Conservation (phyloP, 2,797 vertebrate genomes). For the Menidia menidia region DNA sequence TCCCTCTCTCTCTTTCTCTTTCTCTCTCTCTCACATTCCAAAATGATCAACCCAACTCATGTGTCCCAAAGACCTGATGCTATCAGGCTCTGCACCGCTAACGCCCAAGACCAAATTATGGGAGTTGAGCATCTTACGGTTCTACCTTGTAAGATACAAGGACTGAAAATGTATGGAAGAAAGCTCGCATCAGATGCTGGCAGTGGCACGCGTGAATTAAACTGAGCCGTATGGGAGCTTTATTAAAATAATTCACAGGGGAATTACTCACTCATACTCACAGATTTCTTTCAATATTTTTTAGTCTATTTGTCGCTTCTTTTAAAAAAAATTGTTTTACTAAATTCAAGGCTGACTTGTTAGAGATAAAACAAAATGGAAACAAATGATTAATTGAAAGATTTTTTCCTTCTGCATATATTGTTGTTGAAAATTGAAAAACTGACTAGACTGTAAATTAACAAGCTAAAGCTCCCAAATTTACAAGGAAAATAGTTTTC, state of each 20-base stretch:
- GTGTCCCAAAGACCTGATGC: slow-evolving; percentile 21
- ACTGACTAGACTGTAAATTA: not conserved
- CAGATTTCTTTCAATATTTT: too few species aligned
- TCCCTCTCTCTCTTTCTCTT: slow-evolving; percentile 3
- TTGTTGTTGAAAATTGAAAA: not conserved
- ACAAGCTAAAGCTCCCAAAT: too few species aligned
- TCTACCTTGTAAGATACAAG: not conserved
- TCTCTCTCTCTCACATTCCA: slow-evolving; percentile 18
- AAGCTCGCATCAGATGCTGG: not conserved
- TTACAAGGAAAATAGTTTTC: too few species aligned
- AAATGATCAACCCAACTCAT: slow-evolving; percentile 23
- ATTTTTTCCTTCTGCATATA: not conserved
- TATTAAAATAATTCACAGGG: too few species aligned
- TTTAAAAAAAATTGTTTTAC: too few species aligned
- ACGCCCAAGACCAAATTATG: slow-evolving; percentile 1
- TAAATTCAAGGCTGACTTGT: not conserved
- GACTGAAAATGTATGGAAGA: not conserved
- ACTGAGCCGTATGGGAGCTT: not conserved
- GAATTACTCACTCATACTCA: too few species aligned
- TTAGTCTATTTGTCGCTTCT: too few species aligned
- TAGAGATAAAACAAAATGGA: not conserved
- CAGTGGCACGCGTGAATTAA: not conserved
- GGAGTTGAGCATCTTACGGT: not conserved
- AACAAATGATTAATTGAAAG: too few species aligned
- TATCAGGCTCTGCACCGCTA: not conserved